A percentile compares a stretch with the other conserved stretches of the same genome.
phyloP scores from a whole-genome alignment of 92 coral and sea anemone genomes.

The Paragorgia papillata region DNA sequence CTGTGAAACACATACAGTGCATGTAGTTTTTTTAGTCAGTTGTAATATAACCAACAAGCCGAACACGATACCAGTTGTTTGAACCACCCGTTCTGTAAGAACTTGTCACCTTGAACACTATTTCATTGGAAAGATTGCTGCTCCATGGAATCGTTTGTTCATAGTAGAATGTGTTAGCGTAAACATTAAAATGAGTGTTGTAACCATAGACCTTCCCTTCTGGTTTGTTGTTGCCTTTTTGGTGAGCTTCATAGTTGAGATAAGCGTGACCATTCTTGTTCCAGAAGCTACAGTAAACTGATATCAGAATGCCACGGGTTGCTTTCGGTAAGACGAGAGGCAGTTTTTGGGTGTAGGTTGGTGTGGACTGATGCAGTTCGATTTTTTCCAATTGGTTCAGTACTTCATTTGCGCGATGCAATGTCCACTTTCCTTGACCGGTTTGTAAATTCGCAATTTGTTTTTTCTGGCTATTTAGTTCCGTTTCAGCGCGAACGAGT shows the following conservation, averaged over 20 bases:
- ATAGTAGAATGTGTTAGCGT: conserved; percentile 62
- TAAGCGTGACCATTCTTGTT: conserved; percentile 56
- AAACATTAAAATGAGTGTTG: conserved; percentile 52
- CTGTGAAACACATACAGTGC: too few relatives aligned
- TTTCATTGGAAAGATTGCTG: conserved; percentile 48
- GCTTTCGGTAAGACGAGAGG: conserved; percentile 57
- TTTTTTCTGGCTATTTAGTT: conserved; percentile 19
- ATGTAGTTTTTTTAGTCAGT: not conserved
- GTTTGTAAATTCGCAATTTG: not conserved
- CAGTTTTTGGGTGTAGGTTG: conserved; percentile 64
- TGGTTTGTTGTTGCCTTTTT: conserved; percentile 51
- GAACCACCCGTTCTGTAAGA: conserved; percentile 29
- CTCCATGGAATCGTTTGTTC: conserved; percentile 64
- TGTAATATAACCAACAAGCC: conserved; percentile 33
- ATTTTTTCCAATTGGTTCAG: conserved; percentile 43
- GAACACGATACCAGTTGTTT: conserved; percentile 35
- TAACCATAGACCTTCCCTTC: conserved; percentile 49
- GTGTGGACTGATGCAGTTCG: conserved; percentile 53
- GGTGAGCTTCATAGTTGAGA: conserved; percentile 55
- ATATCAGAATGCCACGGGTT: conserved; percentile 67
- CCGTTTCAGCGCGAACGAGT: not conserved
- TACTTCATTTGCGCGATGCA: conserved; percentile 55
- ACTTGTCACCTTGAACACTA: conserved; percentile 45
- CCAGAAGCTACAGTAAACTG: conserved; percentile 61
- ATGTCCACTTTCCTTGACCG: conserved; percentile 35